phyloP scores from a whole-genome alignment of 2,113 vertebrate genomes.

The Phodopus roborovskii region DNA sequence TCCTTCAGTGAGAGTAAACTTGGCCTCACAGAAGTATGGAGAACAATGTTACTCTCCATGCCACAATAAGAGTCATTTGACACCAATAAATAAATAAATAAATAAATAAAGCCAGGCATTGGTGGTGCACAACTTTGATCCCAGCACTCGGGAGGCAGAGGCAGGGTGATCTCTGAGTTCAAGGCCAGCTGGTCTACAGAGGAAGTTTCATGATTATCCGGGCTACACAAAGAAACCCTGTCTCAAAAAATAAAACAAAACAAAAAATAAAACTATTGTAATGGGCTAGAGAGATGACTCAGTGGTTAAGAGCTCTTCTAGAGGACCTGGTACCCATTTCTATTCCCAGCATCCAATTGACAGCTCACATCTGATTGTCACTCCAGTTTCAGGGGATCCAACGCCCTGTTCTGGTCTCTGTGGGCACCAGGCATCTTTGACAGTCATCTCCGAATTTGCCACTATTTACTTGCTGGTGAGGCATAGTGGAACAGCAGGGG shows the following conservation, averaged over 20 bases:
- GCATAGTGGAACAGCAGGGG: neutral
- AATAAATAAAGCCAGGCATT: too few species aligned
- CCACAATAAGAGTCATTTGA: neutral
- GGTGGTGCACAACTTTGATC: neutral
- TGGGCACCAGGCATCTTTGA: neutral
- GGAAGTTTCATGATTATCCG: too few species aligned
- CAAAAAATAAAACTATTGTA: neutral
- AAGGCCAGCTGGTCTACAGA: too few species aligned
- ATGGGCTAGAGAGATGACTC: neutral
- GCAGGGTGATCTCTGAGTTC: too few species aligned
- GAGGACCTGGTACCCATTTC: neutral
- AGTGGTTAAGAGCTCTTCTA: neutral
- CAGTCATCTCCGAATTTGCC: neutral
- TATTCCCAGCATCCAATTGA: neutral
- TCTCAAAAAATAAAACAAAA: too few species aligned
- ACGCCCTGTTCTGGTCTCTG: neutral
- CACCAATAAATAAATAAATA: too few species aligned
- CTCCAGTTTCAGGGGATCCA: neutral
- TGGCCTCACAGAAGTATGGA: neutral
- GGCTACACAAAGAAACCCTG: too few species aligned
- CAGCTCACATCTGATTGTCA: neutral
- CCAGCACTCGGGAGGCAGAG: neutral
- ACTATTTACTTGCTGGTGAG: neutral
- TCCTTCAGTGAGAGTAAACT: constrained; percentile 13
- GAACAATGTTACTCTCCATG: constrained; percentile 6